Percentiles rank a stretch among this genome's conserved stretches.
Evolutionary conservation across 2,113 vertebrate species (phyloP).

Genomic region (Heterochromis multidens): DNA sequence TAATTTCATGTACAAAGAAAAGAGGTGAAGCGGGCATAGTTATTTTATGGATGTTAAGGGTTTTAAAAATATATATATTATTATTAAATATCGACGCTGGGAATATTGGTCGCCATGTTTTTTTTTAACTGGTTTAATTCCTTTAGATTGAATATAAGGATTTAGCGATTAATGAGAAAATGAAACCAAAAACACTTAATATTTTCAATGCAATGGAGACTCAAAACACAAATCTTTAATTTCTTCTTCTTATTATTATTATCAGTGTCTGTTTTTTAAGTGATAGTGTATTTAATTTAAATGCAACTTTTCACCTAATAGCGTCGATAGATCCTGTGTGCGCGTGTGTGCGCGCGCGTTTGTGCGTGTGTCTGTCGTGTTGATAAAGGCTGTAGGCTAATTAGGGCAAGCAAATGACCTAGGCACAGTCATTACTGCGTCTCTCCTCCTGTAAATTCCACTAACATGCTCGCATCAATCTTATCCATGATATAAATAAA

Average conservation of each 20-base stretch:
- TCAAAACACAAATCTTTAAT: background rate
- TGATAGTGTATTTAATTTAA: background rate
- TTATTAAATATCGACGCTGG: background rate
- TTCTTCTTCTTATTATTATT: background rate
- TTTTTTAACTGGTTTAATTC: background rate
- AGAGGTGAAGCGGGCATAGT: background rate
- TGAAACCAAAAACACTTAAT: background rate
- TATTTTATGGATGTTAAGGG: background rate
- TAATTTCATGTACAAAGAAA: background rate
- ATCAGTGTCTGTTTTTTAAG: background rate
- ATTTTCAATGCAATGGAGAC: background rate
- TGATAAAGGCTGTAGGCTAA: slow-evolving; percentile 65
- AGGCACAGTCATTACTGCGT: slow-evolving; percentile 72
- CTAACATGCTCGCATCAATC: slow-evolving; percentile 94
- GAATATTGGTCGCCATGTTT: background rate
- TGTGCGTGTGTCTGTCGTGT: background rate
- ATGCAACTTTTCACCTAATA: background rate
- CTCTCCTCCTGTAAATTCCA: slow-evolving; percentile 80
- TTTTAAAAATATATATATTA: background rate
- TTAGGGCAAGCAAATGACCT: slow-evolving; percentile 75
- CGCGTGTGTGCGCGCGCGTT: too few relatives aligned
- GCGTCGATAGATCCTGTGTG: background rate
- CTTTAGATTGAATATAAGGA: background rate
- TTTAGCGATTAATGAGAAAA: background rate
- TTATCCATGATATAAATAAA: slow-evolving; percentile 91